Percentiles rank a stretch among this genome's conserved stretches.
Conservation (phyloP, 2,113 vertebrate species). For the Pandion haliaetus region DNA sequence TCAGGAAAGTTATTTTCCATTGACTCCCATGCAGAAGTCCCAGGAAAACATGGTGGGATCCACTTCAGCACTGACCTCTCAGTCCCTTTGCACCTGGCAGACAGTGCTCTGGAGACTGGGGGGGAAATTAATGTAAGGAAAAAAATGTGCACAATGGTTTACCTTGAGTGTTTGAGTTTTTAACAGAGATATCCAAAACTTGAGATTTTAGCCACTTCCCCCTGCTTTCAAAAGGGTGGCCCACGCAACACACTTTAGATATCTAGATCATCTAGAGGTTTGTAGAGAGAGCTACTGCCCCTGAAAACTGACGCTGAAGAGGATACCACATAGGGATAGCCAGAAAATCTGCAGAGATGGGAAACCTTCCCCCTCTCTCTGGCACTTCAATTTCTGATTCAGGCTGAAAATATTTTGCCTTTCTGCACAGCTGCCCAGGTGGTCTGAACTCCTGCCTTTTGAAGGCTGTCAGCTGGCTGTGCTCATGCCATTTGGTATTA, state of each 20-base stretch:
- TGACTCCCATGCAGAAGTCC: not conserved
- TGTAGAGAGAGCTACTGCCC: not conserved
- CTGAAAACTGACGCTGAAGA: not conserved
- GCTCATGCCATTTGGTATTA: not conserved
- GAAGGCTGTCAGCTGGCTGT: not conserved
- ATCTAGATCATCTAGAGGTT: not conserved
- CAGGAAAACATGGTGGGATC: not conserved
- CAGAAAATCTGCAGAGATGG: not conserved
- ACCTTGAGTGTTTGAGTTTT: not conserved
- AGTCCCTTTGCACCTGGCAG: not conserved
- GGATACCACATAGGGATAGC: not conserved
- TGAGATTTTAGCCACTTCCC: not conserved
- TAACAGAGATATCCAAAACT: rapidly evolving
- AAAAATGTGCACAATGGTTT: not conserved
- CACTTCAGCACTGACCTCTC: not conserved
- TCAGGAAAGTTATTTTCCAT: not conserved
- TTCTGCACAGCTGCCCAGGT: not conserved
- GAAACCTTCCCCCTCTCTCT: not conserved
- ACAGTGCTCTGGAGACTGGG: not conserved
- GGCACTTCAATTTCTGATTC: not conserved
- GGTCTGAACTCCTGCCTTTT: not conserved
- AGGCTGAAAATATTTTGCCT: not conserved
- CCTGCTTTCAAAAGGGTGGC: not conserved
- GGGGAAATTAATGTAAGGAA: not conserved
- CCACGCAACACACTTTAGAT: not conserved